These are phyloP conservation scores for Platysteira castanea DNA, from an alignment of 2,113 vertebrate species.

Conservation along the genomic window DNA sequence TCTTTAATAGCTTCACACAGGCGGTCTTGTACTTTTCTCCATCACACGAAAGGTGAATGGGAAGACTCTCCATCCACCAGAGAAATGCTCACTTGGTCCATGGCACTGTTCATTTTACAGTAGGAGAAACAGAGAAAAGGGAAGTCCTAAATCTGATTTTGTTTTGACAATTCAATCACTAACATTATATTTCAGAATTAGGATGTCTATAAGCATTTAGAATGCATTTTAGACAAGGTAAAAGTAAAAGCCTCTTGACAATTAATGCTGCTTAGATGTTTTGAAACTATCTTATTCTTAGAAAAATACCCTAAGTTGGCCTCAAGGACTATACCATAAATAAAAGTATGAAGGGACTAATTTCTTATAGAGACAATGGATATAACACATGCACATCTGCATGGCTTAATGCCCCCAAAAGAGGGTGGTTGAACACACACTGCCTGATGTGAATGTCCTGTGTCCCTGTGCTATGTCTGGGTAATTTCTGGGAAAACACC, in stretches of 20 bases:
- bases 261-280: neutral
- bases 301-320: neutral
- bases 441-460: neutral
- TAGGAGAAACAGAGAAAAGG: neutral
- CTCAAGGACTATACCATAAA: neutral
- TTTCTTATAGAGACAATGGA: neutral
- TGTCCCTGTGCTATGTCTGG: neutral
- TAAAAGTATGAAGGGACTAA: neutral
- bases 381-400: neutral
- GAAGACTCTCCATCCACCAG: neutral
- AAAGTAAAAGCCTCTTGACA: neutral
- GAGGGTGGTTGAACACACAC: neutral
- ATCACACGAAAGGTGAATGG: neutral
- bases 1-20: neutral
- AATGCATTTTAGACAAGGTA: neutral
- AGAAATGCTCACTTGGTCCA: neutral
- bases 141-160: neutral
- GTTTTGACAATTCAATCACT: neutral
- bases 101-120: neutral
- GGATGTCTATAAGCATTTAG: neutral
- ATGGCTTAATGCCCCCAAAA: neutral
- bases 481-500: neutral
- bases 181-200: neutral
- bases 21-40: neutral
- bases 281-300: neutral